A percentile compares a stretch with the other conserved stretches of the same genome.
Conservation (phyloP, 2,113 vertebrate species). For the Sitta europaea region DNA sequence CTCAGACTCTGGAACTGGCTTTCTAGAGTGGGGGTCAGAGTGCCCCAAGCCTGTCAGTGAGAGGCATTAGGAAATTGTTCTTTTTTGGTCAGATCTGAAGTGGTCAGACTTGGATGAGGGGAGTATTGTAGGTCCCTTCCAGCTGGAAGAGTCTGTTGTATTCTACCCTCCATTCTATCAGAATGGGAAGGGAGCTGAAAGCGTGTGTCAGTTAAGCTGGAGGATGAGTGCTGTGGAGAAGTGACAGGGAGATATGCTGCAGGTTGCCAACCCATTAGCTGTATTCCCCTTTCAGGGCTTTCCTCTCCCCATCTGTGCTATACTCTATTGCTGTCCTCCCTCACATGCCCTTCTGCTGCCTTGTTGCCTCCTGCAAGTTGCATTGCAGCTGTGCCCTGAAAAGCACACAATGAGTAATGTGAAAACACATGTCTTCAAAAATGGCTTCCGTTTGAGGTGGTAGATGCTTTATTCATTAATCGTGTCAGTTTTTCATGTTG, state of each 20-base stretch:
- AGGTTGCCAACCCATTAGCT: background rate
- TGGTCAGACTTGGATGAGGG: background rate
- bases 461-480: background rate
- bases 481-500: background rate
- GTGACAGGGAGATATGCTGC: background rate
- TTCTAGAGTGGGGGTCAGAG: background rate
- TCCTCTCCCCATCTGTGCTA: background rate
- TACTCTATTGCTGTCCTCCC: fast-evolving
- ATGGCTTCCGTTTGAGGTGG: background rate
- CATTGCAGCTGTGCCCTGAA: background rate
- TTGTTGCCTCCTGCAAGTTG: fast-evolving
- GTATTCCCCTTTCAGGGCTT: background rate
- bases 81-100: background rate
- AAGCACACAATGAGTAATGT: fast-evolving
- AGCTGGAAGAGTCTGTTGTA: background rate
- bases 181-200: background rate
- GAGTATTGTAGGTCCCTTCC: background rate
- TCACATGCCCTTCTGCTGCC: background rate
- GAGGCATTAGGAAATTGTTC: background rate
- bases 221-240: background rate
- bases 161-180: background rate
- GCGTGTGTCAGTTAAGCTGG: fast-evolving
- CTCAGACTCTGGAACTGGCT: background rate
- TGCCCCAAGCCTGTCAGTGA: background rate
- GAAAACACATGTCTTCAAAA: background rate